Base-by-base conservation (phyloP, 2,797 vertebrate genomes). In the Catostomus latipinnis region DNA sequence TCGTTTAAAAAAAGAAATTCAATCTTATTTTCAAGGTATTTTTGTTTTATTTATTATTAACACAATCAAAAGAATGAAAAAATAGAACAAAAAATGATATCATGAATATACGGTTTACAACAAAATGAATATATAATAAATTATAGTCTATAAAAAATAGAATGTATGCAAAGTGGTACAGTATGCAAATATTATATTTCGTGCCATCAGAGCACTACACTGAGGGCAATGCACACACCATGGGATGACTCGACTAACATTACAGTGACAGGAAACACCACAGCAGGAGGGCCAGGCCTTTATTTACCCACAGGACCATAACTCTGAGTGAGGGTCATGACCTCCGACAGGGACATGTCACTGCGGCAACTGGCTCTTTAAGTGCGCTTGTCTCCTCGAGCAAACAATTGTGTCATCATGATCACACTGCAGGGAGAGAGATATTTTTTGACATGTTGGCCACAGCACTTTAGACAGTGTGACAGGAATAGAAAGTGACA, bases 361-460 rank as follows among this genome's bases (percentile, higher is more conserved):
- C 71, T 53, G 62, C 22, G 63, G 78, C 62, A 81, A 86, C 67
- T 50, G 78, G n/a, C 74, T 84, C 78, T 86, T 86, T 84, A 81
- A 81, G 78, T 76, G 22, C 67, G 22, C 78, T 69, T 68, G 78
- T 83, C 78, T 84, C 83, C 85, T 82, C 65, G 7, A 72, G 79
- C 83, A 74, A 73, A 74, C 56, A 77, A 71, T 75, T 72, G 77
- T 85, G 83, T 83, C 81, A 80, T 74, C 61, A 43, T 69, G 73
- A 81, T 84, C 81, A 22, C 58, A 77, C 76, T 12, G 48, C 73
- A 18, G 76, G 81, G 81, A 80, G 81, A 82, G 73, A 68, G 81
- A 83, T 80, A 74, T 83, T 79, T 85, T 87, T 81, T 82, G 85
- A 85, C 81, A 87, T 81, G 71, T 69, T 72, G 12, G 68, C 76